phyloP scores from a whole-genome alignment of 2,888 invertebrate genomes.

The Cryptosula pallasiana region DNA sequence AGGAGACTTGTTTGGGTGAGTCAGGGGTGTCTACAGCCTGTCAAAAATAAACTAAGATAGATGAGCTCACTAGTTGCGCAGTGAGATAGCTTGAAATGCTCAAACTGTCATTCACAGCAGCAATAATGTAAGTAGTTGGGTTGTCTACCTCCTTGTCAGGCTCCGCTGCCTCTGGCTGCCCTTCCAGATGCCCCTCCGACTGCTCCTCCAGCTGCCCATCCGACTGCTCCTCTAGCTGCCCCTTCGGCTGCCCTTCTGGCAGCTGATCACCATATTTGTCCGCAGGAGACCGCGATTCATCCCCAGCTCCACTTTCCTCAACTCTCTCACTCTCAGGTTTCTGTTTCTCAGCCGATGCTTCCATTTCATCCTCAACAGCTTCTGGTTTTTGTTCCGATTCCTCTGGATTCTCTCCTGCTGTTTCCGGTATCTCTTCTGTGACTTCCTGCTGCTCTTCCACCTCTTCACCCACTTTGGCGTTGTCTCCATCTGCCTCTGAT shows the following conservation, averaged over 20 bases:
- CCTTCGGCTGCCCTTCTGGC: too few species aligned
- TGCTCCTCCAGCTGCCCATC: too few species aligned
- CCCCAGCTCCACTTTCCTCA: background rate
- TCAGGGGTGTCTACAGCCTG: background rate
- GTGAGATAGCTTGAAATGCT: too few species aligned
- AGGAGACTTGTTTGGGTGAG: background rate
- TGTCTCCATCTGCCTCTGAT: conserved; percentile 25
- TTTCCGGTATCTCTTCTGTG: background rate
- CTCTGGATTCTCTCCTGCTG: background rate
- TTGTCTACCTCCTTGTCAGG: conserved; percentile 25
- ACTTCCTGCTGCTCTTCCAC: background rate
- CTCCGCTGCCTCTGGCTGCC: conserved; percentile 26
- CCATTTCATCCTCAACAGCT: too few species aligned
- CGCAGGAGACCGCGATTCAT: background rate
- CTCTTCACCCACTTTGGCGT: conserved; percentile 22
- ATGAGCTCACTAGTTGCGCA: too few species aligned
- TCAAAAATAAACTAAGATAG: background rate
- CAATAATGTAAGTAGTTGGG: too few species aligned
- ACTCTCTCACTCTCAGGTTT: background rate
- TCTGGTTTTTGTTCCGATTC: too few species aligned
- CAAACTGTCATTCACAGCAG: too few species aligned
- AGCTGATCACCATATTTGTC: too few species aligned
- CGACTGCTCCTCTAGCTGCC: too few species aligned
- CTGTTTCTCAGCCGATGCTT: background rate
- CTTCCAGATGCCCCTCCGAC: conserved; percentile 18